A percentile compares a stretch with the other conserved stretches of the same genome.
These are phyloP conservation scores for Tenebrio molitor DNA, from an alignment of 1,140 invertebrate genomes.

Conservation along the genomic window DNA sequence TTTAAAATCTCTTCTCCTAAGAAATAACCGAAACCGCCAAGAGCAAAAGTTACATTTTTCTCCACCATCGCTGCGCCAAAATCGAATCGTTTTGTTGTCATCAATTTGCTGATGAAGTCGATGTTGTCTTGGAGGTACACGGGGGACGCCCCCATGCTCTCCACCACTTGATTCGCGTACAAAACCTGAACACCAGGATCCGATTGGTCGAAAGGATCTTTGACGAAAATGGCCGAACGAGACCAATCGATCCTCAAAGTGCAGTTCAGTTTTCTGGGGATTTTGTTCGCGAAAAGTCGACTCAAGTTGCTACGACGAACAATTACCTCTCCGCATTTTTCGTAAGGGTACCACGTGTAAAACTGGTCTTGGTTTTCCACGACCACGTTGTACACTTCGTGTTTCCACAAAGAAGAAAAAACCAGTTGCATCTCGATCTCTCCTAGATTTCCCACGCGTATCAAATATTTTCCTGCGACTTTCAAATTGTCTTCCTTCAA, in stretches of 20 bases:
- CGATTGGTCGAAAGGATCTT: slow-evolving; percentile 2
- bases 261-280: slow-evolving; percentile 21
- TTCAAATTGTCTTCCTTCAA: too few relatives aligned
- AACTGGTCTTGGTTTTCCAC: too few relatives aligned
- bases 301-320: neutral
- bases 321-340: neutral
- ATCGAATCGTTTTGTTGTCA: too few relatives aligned
- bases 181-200: slow-evolving; percentile 13
- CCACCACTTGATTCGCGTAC: neutral
- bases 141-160: neutral
- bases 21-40: too few relatives aligned
- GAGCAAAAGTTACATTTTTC: too few relatives aligned
- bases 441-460: too few relatives aligned
- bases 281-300: neutral
- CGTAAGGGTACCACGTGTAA: slow-evolving; percentile 9
- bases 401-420: too few relatives aligned
- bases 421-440: too few relatives aligned
- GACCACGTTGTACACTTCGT: too few relatives aligned
- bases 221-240: neutral
- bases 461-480: too few relatives aligned
- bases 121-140: neutral
- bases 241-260: neutral
- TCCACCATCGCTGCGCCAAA: too few relatives aligned
- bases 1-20: too few relatives aligned
- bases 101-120: neutral